phyloP scores from a whole-genome alignment of 92 coral and sea anemone genomes.

The Montipora capitata region DNA sequence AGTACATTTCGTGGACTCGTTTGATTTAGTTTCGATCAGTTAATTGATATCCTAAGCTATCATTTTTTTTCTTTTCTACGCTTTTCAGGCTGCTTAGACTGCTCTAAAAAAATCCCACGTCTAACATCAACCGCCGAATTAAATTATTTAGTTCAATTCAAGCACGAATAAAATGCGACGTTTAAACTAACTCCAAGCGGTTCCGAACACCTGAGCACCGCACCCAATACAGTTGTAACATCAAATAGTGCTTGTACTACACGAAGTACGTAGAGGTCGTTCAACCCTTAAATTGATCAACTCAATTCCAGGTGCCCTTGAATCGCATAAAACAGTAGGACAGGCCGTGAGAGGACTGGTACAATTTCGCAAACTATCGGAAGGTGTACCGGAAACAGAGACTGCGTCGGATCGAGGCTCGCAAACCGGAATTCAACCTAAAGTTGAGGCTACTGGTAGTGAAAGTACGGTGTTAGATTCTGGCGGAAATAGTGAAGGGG shows the following conservation, averaged over 20 bases:
- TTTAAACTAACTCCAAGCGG: too few species aligned
- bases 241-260: background rate
- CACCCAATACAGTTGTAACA: background rate
- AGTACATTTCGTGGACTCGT: too few species aligned
- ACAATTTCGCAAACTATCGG: slow-evolving; percentile 83
- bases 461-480: slow-evolving; percentile 23
- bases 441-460: slow-evolving; percentile 23
- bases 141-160: too few species aligned
- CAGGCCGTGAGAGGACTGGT: slow-evolving; percentile 85
- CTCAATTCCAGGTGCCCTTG: slow-evolving; percentile 78
- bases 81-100: too few species aligned
- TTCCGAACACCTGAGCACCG: too few species aligned
- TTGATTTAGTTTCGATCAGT: too few species aligned
- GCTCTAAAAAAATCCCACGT: too few species aligned
- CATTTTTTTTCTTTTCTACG: too few species aligned
- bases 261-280: background rate
- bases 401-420: slow-evolving; percentile 84
- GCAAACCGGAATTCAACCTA: slow-evolving; percentile 42
- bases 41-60: too few species aligned
- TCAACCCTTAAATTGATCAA: background rate
- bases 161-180: too few species aligned
- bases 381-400: slow-evolving; percentile 66
- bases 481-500: slow-evolving; percentile 10
- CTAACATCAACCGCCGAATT: too few species aligned
- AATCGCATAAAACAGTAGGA: slow-evolving; percentile 88